Percentiles rank a stretch among this genome's conserved stretches.
Evolutionary conservation across 2,113 vertebrate species (phyloP).

Genomic region (Bos taurus): ARS-UCD2.0 NC_037329.1:110229001-110229500

Average conservation of each 20-base stretch:
- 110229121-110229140: conserved; percentile 40
- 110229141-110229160: conserved; percentile 54
- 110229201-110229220: neutral
- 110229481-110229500: conserved; percentile 55
- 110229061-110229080: conserved; percentile 63
- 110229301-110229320: conserved; percentile 34
- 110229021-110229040: conserved; percentile 72
- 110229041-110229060: conserved; percentile 41
- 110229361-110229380: conserved; percentile 43
- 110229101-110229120: conserved; percentile 45
- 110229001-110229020: conserved; percentile 62
- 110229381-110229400: conserved; percentile 46
- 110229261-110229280: neutral
- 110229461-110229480: conserved; percentile 55
- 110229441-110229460: conserved; percentile 51
- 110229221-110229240: neutral
- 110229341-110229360: neutral
- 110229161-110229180: neutral
- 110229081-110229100: conserved; percentile 67
- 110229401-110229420: neutral
- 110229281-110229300: neutral
- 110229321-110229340: neutral
- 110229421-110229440: conserved; percentile 46
- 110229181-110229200: neutral
- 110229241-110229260: neutral